These are phyloP conservation scores for Branchipolynoe longqiensis DNA, from an alignment of 2,888 invertebrate species.

Conservation along the genomic window DNA sequence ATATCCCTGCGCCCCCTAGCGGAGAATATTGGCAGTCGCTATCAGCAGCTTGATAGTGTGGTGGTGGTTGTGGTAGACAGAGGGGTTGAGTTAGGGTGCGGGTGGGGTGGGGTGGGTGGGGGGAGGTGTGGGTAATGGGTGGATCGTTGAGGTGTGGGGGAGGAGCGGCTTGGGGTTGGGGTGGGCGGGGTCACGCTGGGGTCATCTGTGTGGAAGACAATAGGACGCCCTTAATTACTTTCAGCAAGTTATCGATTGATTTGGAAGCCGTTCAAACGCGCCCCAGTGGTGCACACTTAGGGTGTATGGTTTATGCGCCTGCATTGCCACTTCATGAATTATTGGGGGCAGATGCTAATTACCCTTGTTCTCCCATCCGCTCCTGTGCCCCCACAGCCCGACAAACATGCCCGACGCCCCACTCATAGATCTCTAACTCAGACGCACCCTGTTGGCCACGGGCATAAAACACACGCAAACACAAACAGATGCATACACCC, in stretches of 20 bases:
- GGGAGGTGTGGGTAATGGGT: too few species aligned
- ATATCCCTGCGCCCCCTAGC: background rate
- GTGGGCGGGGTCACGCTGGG: background rate
- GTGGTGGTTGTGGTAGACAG: too few species aligned
- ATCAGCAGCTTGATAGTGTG: background rate
- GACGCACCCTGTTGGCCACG: background rate
- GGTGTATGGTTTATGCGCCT: conserved; percentile 1
- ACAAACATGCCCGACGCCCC: too few species aligned
- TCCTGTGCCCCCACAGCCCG: background rate
- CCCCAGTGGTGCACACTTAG: too few species aligned
- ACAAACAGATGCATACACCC: too few species aligned
- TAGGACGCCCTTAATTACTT: conserved; percentile 7
- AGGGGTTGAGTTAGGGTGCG: too few species aligned
- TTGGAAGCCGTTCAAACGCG: background rate
- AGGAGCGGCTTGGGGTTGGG: too few species aligned
- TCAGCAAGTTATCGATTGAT: conserved; percentile 5
- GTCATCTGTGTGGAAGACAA: conserved; percentile 23
- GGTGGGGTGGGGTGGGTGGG: too few species aligned
- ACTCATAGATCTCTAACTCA: background rate
- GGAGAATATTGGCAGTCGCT: background rate
- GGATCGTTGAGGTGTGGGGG: too few species aligned
- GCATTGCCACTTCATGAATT: background rate
- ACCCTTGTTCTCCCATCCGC: background rate
- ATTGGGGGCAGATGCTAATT: conserved; percentile 18
- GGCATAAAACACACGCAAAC: too few species aligned